A percentile compares a stretch with the other conserved stretches of the same genome.
Evolutionary conservation across 2,888 invertebrate genomes (phyloP).

Genomic region (Hedya salicella): DNA sequence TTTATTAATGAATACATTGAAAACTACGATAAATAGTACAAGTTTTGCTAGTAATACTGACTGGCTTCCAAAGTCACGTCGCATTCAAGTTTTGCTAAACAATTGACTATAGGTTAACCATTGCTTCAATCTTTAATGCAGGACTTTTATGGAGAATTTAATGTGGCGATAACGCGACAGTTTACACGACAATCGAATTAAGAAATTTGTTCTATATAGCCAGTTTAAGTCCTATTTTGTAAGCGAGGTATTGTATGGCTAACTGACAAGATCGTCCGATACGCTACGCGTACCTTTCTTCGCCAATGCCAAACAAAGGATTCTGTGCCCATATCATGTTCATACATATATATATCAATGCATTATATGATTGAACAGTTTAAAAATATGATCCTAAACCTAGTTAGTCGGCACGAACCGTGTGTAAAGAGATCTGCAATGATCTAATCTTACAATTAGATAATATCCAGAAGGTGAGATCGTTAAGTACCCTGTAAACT

Average conservation of each 20-base stretch:
- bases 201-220: slow-evolving; percentile 55
- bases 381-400: background rate
- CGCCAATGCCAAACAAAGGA: background rate
- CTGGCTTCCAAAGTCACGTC: slow-evolving; percentile 16
- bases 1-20: too few relatives aligned
- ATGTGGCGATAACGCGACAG: slow-evolving; percentile 33
- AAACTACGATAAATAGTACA: background rate
- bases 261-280: slow-evolving; percentile 33
- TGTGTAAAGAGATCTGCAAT: background rate
- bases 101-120: slow-evolving; percentile 28
- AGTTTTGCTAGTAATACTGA: background rate
- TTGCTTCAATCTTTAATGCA: slow-evolving; percentile 32
- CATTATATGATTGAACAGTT: background rate
- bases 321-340: background rate
- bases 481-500: slow-evolving; percentile 9
- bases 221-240: slow-evolving; percentile 43
- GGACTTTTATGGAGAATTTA: slow-evolving; percentile 41
- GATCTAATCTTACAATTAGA: background rate
- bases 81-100: slow-evolving; percentile 21
- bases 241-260: slow-evolving; percentile 38
- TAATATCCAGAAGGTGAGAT: background rate
- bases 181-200: slow-evolving; percentile 50
- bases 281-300: slow-evolving; percentile 13
- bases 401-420: background rate
- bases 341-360: background rate